Evolutionary conservation across 1,140 invertebrate genomes (phyloP), one percentile per base, ranked within the genome.

Genomic region (Odontomachus brunneus): DNA sequence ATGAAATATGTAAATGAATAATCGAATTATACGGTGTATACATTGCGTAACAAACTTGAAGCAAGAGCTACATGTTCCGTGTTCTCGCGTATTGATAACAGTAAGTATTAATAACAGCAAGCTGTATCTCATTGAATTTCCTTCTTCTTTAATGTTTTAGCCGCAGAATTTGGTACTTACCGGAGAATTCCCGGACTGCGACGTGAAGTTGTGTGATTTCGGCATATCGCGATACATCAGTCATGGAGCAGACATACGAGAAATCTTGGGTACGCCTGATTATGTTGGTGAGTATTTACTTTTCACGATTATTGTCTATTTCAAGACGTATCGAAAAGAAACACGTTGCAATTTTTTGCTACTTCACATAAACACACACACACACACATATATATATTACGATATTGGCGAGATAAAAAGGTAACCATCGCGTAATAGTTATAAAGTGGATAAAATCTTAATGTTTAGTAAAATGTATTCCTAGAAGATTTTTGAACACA

Each of bases 201-300:
- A 97, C 91, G 96, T 99, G 33, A 98, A 99, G 93, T 95, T 99
- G 72, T 99, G 98, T 94, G 98, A 99, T 94, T 98, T 99, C 91
- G 98, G 98, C 49, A 98, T 99, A 90, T 98, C 98, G 65, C 96
- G 98, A 83, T 96, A 98, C 82, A 97, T 99, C 89, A 96, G 97
- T 92, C 96, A 97, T 62, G 98, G 97, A 49, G 96, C 97, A 76
- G 98, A 99, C 93, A 97, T 99, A 81, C 95, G 98, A 84, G 98
- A 99, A 94, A 98, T 99, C 91, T 95, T 98, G 82, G 98, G 98
- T 92, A 98, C 98, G 15, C 97, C 97, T 65, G 98, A 98, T 94
- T 99, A 98, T 95, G 97, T 98, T 89, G 97, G 97, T 97, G 91
- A 96, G 97, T 95, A 82, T 14, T 33, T 24, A 9, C 38, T 44